phyloP scores from a whole-genome alignment of 1,140 invertebrate species.

The Formica selysi region DNA sequence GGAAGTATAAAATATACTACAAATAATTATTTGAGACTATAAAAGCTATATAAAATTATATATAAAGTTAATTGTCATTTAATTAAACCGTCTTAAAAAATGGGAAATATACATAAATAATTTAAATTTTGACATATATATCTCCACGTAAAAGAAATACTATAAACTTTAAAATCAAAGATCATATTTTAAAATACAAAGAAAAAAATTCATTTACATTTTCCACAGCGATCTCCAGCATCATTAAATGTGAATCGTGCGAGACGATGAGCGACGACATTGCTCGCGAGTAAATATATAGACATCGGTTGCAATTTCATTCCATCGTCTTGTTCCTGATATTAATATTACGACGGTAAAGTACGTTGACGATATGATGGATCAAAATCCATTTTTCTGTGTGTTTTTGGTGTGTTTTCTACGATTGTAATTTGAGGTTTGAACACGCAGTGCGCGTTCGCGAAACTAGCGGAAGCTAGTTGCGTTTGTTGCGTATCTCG shows the following conservation, averaged over 20 bases:
- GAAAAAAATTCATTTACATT: slow-evolving; percentile 73
- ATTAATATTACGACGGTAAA: not conserved
- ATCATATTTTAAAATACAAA: not conserved
- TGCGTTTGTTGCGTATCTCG: slow-evolving; percentile 13
- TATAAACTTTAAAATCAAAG: not conserved
- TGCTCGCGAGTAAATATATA: not conserved
- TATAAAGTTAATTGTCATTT: too few species aligned
- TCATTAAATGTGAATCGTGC: slow-evolving; percentile 78
- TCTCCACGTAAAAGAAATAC: too few species aligned
- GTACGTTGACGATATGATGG: not conserved
- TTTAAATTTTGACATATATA: too few species aligned
- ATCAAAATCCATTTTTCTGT: slow-evolving; percentile 24
- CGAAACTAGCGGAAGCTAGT: slow-evolving; percentile 7
- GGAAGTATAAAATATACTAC: too few species aligned
- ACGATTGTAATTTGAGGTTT: slow-evolving; percentile 31
- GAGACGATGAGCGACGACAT: slow-evolving; percentile 75
- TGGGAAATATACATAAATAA: too few species aligned
- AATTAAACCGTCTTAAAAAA: too few species aligned
- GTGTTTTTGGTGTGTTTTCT: not conserved
- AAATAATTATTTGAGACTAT: too few species aligned
- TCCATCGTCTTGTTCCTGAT: not conserved
- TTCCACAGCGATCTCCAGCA: slow-evolving; percentile 79
- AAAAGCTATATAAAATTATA: too few species aligned
- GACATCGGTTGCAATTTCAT: not conserved
- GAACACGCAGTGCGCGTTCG: not conserved